Conservation (phyloP, 2,113 vertebrate genomes). For the Bubo bubo region DNA sequence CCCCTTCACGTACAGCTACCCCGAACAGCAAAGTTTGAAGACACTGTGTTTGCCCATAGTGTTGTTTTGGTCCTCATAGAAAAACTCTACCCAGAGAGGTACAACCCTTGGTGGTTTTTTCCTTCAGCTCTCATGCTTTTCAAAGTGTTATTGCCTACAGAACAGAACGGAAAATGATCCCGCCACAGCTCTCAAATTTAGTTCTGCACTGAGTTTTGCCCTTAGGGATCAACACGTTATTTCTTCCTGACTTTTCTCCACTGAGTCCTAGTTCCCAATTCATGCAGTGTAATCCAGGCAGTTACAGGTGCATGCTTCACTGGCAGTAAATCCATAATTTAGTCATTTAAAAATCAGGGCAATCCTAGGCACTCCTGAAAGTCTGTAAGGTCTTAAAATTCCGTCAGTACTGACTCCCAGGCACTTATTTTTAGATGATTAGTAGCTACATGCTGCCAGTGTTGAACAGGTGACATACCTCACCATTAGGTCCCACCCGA, state of each 20-base stretch:
- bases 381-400: not conserved
- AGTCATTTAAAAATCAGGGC: not conserved
- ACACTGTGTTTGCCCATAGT: not conserved
- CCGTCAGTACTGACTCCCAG: not conserved
- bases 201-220: not conserved
- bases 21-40: not conserved
- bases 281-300: not conserved
- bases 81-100: not conserved
- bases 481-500: not conserved
- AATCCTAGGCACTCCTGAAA: not conserved
- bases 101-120: not conserved
- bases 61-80: not conserved
- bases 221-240: not conserved
- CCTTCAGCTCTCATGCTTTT: not conserved
- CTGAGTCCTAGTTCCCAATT: not conserved
- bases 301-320: not conserved
- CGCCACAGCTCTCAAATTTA: not conserved
- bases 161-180: not conserved
- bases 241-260: not conserved
- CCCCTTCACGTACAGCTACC: not conserved
- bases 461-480: not conserved
- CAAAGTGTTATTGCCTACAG: not conserved
- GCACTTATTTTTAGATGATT: not conserved
- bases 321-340: not conserved
- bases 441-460: not conserved